phyloP scores from a whole-genome alignment of 2,113 vertebrate species.

The Bucco capensis region DNA sequence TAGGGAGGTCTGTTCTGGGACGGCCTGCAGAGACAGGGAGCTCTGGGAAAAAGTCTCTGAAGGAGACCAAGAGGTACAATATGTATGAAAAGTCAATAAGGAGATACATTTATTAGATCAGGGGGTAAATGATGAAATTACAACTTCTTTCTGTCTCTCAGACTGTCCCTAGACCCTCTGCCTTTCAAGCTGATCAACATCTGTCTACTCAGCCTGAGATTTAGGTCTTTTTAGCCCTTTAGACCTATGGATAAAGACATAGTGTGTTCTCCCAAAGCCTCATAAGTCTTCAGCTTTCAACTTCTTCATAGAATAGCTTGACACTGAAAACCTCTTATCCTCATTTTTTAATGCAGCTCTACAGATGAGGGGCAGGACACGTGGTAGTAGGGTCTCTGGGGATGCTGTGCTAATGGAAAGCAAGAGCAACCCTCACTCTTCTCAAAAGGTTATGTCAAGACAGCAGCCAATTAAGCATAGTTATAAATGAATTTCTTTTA shows the following conservation, averaged over 20 bases:
- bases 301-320: background rate
- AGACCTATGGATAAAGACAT: background rate
- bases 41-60: background rate
- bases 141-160: background rate
- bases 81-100: background rate
- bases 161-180: background rate
- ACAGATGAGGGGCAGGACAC: background rate
- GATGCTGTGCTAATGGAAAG: background rate
- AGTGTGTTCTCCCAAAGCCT: background rate
- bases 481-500: background rate
- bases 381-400: background rate
- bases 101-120: background rate
- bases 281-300: background rate
- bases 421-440: background rate
- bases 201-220: background rate
- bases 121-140: background rate
- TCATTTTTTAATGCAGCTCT: background rate
- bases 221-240: background rate
- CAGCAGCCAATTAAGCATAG: background rate
- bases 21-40: background rate
- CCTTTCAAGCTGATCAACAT: background rate
- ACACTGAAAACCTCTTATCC: background rate
- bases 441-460: constrained; percentile 7
- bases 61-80: background rate
- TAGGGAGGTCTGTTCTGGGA: background rate